Evolutionary conservation across 2,113 vertebrate genomes (phyloP).

Genomic region (Garra rufa): DNA sequence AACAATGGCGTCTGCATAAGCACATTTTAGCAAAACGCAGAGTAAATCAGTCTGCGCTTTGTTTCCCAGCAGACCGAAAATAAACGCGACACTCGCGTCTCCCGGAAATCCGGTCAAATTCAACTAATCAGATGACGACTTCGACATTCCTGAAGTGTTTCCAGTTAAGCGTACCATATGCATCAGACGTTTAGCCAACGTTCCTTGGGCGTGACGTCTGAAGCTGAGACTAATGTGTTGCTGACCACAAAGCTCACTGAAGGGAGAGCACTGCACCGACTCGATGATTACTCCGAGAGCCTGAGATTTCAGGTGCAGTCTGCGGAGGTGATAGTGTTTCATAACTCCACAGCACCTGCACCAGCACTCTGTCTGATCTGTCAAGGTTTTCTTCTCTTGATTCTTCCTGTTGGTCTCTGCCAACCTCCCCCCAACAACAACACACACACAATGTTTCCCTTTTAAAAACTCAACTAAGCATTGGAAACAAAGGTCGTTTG

Average conservation of each 20-base stretch:
- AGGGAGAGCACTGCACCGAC: not conserved
- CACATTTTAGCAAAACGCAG: too few relatives aligned
- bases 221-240: too few relatives aligned
- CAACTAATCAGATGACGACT: too few relatives aligned
- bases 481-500: conserved; percentile 34
- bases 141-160: too few relatives aligned
- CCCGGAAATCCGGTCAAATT: too few relatives aligned
- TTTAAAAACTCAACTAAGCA: conserved; percentile 3
- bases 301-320: conserved; percentile 28
- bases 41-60: too few relatives aligned
- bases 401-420: not conserved
- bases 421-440: not conserved
- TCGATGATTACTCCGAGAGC: not conserved
- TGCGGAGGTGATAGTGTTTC: conserved; percentile 19
- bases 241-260: conserved; percentile 6
- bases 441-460: not conserved
- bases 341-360: conserved; percentile 15
- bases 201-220: too few relatives aligned
- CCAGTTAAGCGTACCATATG: too few relatives aligned
- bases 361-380: not conserved
- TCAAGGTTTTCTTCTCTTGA: not conserved
- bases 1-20: too few relatives aligned
- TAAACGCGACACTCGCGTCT: too few relatives aligned
- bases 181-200: too few relatives aligned
- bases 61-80: too few relatives aligned